Conservation (phyloP, 1,140 invertebrate species). For the Drosophila orena region DNA sequence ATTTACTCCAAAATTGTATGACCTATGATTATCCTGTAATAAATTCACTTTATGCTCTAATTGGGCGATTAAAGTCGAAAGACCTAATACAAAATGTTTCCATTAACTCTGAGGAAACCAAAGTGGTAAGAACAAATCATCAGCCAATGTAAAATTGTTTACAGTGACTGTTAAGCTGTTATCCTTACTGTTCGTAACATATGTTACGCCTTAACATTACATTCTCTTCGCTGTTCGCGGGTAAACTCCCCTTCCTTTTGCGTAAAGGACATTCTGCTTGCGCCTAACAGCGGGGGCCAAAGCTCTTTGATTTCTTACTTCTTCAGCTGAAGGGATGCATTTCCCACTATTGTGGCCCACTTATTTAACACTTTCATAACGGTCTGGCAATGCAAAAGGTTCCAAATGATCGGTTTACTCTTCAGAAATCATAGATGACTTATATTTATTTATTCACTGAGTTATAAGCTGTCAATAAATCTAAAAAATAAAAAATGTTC, state of each 20-base stretch:
- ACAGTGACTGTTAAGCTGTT: background rate
- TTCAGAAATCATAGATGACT: no score
- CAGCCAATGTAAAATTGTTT: background rate
- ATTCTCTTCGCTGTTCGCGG: background rate
- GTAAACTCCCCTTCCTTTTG: no score
- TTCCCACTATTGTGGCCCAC: no score
- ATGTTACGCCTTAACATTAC: background rate
- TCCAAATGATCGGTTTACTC: no score
- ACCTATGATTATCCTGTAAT: slow-evolving; percentile 41
- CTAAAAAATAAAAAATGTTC: no score
- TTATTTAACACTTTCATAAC: no score
- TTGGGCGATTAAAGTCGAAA: slow-evolving; percentile 31
- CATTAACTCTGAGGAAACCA: background rate
- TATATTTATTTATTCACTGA: no score
- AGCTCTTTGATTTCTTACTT: no score
- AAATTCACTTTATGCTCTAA: slow-evolving; percentile 23
- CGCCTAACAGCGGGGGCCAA: no score
- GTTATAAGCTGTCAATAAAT: no score
- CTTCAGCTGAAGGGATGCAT: no score
- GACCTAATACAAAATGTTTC: slow-evolving; percentile 11
- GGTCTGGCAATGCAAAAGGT: no score
- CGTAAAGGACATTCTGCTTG: background rate
- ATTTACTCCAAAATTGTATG: slow-evolving; percentile 17
- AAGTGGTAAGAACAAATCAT: slow-evolving; percentile 11
- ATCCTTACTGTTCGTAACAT: slow-evolving; percentile 4